A percentile compares a stretch with the other conserved stretches of the same genome.
phyloP scores from a whole-genome alignment of 1,140 invertebrate species.

The Zaprionus taronus region DNA sequence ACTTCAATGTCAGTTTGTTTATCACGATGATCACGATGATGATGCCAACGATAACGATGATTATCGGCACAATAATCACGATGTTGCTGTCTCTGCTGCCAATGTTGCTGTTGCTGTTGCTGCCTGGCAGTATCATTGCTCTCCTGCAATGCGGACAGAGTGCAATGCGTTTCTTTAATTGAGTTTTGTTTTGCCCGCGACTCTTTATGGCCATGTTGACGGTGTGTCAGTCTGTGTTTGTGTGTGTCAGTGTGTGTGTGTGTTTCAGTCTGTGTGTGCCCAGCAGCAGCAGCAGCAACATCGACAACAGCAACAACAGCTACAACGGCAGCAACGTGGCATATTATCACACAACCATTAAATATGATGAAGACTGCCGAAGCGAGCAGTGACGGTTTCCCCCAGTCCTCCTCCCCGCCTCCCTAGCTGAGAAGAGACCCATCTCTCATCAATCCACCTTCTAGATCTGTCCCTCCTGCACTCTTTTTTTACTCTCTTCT shows the following conservation, averaged over 20 bases:
- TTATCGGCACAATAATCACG: slow-evolving; percentile 22
- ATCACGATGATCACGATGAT: slow-evolving; percentile 62
- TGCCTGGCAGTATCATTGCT: slow-evolving; percentile 61
- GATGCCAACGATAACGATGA: slow-evolving; percentile 33
- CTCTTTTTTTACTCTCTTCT: too few species aligned
- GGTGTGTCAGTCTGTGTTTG: slow-evolving; percentile 31
- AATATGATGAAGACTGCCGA: slow-evolving; percentile 82
- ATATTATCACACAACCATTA: slow-evolving; percentile 84
- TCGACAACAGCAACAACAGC: slow-evolving; percentile 15
- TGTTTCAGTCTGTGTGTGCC: slow-evolving; percentile 30
- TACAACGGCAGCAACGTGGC: slow-evolving; percentile 65
- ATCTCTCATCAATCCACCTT: background rate
- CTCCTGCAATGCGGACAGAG: slow-evolving; percentile 43
- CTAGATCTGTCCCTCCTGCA: too few species aligned
- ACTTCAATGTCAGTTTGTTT: slow-evolving; percentile 81
- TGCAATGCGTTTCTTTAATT: slow-evolving; percentile 82
- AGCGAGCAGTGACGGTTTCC: slow-evolving; percentile 26
- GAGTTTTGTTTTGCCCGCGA: slow-evolving; percentile 76
- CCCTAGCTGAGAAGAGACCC: background rate
- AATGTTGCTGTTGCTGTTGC: slow-evolving; percentile 13
- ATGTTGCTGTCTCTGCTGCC: slow-evolving; percentile 28
- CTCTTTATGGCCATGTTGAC: slow-evolving; percentile 61
- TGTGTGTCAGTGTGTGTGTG: slow-evolving; percentile 14
- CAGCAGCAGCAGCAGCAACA: slow-evolving; percentile 48
- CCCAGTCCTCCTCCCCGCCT: slow-evolving; percentile 14